Percentiles rank a stretch among this genome's conserved stretches.
These are phyloP conservation scores for Camelus dromedarius DNA, from an alignment of 2,113 vertebrate species.

Conservation along the genomic window DNA sequence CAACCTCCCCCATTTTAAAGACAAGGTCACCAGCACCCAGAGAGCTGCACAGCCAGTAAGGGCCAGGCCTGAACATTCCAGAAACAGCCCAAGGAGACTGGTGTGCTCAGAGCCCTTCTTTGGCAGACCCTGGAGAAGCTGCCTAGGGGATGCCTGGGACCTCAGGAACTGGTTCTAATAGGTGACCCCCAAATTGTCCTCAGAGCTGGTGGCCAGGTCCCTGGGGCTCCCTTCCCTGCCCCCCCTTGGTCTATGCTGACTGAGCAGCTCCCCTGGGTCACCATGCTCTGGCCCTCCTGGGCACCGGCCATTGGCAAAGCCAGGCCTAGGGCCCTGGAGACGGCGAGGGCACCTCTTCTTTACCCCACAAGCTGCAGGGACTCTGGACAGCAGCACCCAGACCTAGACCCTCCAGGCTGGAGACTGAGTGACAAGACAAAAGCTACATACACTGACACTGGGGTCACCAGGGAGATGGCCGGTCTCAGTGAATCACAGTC, in stretches of 20 bases:
- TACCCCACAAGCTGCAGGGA: neutral
- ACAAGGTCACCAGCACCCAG: neutral
- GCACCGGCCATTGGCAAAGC: neutral
- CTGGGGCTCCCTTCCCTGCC: neutral
- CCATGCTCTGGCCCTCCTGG: neutral
- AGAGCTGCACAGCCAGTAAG: accelerated
- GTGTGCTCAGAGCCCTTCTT: neutral
- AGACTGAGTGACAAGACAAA: neutral
- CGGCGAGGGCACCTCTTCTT: neutral
- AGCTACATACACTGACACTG: neutral
- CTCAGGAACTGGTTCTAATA: neutral
- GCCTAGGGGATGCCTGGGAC: neutral
- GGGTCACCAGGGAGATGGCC: neutral
- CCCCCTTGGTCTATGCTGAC: accelerated
- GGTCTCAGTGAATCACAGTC: neutral
- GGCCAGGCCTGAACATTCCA: neutral
- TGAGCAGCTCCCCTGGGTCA: neutral
- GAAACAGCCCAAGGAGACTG: neutral
- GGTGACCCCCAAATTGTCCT: neutral
- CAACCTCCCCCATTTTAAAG: neutral
- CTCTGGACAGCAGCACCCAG: neutral
- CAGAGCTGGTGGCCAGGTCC: neutral
- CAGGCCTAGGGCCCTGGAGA: neutral
- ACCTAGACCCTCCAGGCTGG: neutral
- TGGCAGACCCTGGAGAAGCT: neutral